Base-by-base conservation (phyloP, 2,888 invertebrate species). In the Nymphalis polychloros region DNA sequence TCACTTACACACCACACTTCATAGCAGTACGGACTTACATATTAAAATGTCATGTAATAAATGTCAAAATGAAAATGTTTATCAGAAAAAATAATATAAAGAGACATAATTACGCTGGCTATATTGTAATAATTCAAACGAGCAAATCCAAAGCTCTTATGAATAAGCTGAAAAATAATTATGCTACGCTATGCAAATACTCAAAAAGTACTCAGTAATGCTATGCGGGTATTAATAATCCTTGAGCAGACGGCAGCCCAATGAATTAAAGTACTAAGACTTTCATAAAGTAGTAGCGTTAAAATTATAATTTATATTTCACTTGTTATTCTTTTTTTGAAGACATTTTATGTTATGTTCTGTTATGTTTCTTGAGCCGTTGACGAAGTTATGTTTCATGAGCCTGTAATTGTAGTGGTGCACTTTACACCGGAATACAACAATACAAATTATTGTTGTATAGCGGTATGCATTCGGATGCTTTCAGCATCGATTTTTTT, bases 151-250 rank as follows among this genome's bases (percentile, higher is more conserved):
- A 57, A 20, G 48, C 49, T 59, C 49, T 59, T 23, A 19, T 62
- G 55, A 49, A 57, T 19, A 48, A 49, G 55, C 61, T 62, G 31
- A 61, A 65, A 61, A 65, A 68, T 68, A 61, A 61, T 65, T 65
- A 64, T 55, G 27, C 35, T n/a, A 59, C 35, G 46, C 49, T 61
- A 68, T 55, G 41, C 35, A 64, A 64, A 63, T 60, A 60, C 49
- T 47, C 6, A 20, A 50, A 63, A 63, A 59, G 19, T 20, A 52
- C 66, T 62, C 60, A 61, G 66, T 55, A 61, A 67, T 55, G 55
- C 55, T 48, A 52, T 41, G 52, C 64, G 53, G 59, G 47, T 64
- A 68, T 68, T 64, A 64, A 64, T 50, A 68, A 48, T 64, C 68
- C 64, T 59, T 48, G 59, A 68, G 55, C 57, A 67, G 67, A 41